These are phyloP conservation scores for Dascyllus trimaculatus DNA, from an alignment of 2,113 vertebrate genomes.

Conservation along the genomic window DNA sequence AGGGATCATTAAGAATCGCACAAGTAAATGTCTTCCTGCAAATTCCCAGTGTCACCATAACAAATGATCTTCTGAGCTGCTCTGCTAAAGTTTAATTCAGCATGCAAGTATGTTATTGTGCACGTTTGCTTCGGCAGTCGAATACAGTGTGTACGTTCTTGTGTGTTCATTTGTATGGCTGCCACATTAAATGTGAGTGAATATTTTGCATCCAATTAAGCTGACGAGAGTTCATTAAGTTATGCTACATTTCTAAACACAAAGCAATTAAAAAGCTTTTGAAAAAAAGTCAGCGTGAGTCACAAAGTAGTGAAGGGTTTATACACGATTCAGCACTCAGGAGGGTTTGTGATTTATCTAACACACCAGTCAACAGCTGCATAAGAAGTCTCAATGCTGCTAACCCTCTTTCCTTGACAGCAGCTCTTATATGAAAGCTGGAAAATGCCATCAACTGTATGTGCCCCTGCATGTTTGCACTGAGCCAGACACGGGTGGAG, in stretches of 20 bases:
- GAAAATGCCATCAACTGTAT: slow-evolving; percentile 18
- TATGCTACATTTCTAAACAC: slow-evolving; percentile 39
- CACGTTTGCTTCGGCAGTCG: background rate
- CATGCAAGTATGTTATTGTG: background rate
- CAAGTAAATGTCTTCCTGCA: background rate
- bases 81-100: slow-evolving; percentile 19
- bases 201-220: slow-evolving; percentile 67
- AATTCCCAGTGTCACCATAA: slow-evolving; percentile 14
- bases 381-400: background rate
- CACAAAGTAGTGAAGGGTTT: slow-evolving; percentile 24
- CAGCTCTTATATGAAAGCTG: background rate
- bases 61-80: slow-evolving; percentile 26
- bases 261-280: slow-evolving; percentile 67
- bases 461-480: slow-evolving; percentile 14
- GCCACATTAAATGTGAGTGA: slow-evolving; percentile 8
- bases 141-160: background rate
- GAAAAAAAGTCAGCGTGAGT: slow-evolving; percentile 18
- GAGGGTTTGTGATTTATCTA: background rate
- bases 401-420: background rate
- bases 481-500: background rate
- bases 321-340: background rate
- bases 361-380: background rate
- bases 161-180: slow-evolving; percentile 28
- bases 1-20: no score
- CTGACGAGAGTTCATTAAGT: slow-evolving; percentile 62